A percentile compares a stretch with the other conserved stretches of the same genome.
Evolutionary conservation across 1,140 invertebrate species (phyloP).

Genomic region (Heliconius nattereri): DNA sequence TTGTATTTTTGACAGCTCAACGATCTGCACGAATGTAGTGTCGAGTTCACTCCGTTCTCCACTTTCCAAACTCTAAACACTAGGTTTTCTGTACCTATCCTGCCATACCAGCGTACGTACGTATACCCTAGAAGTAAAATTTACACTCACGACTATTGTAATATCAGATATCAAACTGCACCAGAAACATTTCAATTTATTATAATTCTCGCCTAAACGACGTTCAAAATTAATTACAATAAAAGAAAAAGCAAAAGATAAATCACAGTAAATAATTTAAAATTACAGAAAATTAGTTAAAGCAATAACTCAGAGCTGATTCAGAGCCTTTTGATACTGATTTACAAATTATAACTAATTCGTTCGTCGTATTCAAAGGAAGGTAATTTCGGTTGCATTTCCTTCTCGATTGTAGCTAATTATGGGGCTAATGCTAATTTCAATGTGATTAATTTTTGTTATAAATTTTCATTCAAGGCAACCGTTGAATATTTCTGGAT

Average conservation of each 20-base stretch:
- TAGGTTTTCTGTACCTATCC: too few relatives aligned
- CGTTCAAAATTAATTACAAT: neutral
- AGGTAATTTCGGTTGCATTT: neutral
- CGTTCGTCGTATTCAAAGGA: neutral
- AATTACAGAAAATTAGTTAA: neutral
- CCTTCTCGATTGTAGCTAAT: neutral
- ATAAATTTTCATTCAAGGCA: neutral
- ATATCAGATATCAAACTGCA: neutral
- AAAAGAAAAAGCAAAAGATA: neutral
- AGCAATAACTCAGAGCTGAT: neutral
- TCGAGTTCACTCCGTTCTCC: too few relatives aligned
- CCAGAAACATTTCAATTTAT: neutral
- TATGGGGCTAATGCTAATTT: constrained; percentile 7
- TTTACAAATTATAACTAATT: constrained; percentile 10
- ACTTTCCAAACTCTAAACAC: too few relatives aligned
- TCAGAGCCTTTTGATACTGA: neutral
- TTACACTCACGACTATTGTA: too few relatives aligned
- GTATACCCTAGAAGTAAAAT: neutral
- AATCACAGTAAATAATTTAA: constrained; percentile 1
- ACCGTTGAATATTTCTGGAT: neutral
- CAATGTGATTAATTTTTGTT: neutral
- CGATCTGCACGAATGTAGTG: too few relatives aligned
- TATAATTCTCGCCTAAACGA: neutral
- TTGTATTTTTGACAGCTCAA: too few relatives aligned
- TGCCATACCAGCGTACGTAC: too few relatives aligned